These are phyloP conservation scores for Athrips mouffetella DNA, from an alignment of 2,888 invertebrate genomes.

Conservation along the genomic window DNA sequence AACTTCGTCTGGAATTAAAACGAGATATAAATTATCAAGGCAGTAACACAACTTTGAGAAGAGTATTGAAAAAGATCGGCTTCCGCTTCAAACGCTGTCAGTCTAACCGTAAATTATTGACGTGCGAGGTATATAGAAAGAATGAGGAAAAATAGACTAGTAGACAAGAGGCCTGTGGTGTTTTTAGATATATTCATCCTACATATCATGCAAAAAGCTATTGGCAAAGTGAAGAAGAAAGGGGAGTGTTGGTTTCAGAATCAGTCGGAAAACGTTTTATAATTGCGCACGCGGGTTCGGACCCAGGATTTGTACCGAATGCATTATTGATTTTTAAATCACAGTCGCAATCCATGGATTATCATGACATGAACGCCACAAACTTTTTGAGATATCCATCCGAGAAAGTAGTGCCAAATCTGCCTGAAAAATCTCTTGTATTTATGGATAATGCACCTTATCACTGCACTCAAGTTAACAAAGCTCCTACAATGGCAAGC, in stretches of 20 bases:
- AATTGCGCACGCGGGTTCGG: not conserved
- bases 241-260: not conserved
- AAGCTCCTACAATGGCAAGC: not conserved
- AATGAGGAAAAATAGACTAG: constrained; percentile 1
- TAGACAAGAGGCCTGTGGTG: not conserved
- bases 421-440: constrained; percentile 10
- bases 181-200: constrained; percentile 6
- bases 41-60: not conserved
- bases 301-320: not conserved
- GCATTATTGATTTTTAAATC: not conserved
- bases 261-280: not conserved
- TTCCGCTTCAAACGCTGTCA: constrained; percentile 21
- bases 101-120: constrained; percentile 21
- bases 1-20: not conserved
- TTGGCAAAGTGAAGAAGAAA: not conserved
- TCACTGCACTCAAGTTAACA: constrained; percentile 1
- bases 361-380: constrained; percentile 24
- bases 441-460: constrained; percentile 14
- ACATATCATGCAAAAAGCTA: not conserved
- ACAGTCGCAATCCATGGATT: constrained; percentile 20
- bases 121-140: constrained; percentile 15
- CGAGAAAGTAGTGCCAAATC: constrained; percentile 19
- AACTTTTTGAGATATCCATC: constrained; percentile 27
- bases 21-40: not conserved
- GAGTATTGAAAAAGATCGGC: constrained; percentile 2